phyloP scores from a whole-genome alignment of 2,888 invertebrate genomes.

The Oscheius sp. region DNA sequence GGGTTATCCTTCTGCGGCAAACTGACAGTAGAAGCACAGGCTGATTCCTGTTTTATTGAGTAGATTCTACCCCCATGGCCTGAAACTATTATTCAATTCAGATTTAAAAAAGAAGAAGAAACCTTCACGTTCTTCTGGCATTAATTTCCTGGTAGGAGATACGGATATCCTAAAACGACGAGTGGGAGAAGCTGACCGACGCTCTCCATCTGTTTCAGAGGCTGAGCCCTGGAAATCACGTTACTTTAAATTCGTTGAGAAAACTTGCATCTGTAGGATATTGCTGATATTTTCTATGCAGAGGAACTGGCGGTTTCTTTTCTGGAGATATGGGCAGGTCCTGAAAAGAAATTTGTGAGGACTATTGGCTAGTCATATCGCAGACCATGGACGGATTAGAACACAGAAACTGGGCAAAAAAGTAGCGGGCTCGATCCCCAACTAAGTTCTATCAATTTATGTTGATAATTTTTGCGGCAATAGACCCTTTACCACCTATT shows the following conservation, averaged over 20 bases:
- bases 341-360: too few relatives aligned
- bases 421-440: too few relatives aligned
- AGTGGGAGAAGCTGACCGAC: constrained; percentile 43
- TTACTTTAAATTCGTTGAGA: background rate
- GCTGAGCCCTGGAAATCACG: constrained; percentile 5
- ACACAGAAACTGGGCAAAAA: too few relatives aligned
- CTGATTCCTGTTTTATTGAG: constrained; percentile 37
- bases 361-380: too few relatives aligned
- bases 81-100: background rate
- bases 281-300: constrained; percentile 32
- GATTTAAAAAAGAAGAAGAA: background rate
- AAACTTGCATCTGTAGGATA: constrained; percentile 13
- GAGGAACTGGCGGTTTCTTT: constrained; percentile 32
- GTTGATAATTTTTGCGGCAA: too few relatives aligned
- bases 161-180: constrained; percentile 70
- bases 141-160: constrained; percentile 65
- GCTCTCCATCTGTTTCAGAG: constrained; percentile 24
- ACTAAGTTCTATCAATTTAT: too few relatives aligned
- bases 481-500: too few relatives aligned
- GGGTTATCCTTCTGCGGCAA: constrained; percentile 16
- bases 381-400: too few relatives aligned
- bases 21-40: constrained; percentile 19
- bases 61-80: constrained; percentile 25
- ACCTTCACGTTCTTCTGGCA: constrained; percentile 44
- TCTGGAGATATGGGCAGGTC: background rate